Evolutionary conservation across 2,113 vertebrate genomes (phyloP), one percentile per base, ranked within the genome.

Genomic region (Verasper variegatus): DNA sequence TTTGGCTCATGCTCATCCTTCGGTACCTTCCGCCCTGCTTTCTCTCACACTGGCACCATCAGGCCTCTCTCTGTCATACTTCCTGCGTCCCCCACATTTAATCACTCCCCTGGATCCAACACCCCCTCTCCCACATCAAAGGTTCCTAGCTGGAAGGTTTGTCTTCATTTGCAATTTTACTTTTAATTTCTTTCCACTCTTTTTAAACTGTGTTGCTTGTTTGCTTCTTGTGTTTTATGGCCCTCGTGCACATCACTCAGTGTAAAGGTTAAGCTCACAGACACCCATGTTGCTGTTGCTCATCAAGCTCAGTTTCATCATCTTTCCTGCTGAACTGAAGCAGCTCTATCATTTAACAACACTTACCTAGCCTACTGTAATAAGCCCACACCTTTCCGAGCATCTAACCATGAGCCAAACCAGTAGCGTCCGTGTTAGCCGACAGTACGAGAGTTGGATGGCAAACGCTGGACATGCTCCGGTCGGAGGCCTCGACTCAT

Each of bases 91-190:
- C 92, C 94, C 84, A 92, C 93, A 92, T 94, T 92, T 95, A 95
- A 94, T 90, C 92, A 89, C 92, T 93, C 92, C 91, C 92, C 92
- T 26, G 94, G 94, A 95, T 91, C 95, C 93, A 92, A 92, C 90
- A 93, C 90, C 84, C 92, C 93, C 87, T 93, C 94, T 92, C 94
- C 93, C 91, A 93, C 94, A 93, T 94, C 94, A 91, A 95, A 94
- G 93, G 89, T 94, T 92, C 91, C 94, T 93, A 93, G 92, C 91
- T 95, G 94, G 95, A 95, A 95, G 95, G 95, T 95, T 95, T 87
- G 94, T 94, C 93, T 94, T 94, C 71, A 86, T 94, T 91, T 91
- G 91, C 92, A 87, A 75, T 80, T 93, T 91, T 80, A 52, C 31
- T 37, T 93, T 91, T 80, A 52, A 37, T 37, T 84, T 86, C 74